phyloP scores from a whole-genome alignment of 1,140 invertebrate species.

The Micrasema minimum region DNA sequence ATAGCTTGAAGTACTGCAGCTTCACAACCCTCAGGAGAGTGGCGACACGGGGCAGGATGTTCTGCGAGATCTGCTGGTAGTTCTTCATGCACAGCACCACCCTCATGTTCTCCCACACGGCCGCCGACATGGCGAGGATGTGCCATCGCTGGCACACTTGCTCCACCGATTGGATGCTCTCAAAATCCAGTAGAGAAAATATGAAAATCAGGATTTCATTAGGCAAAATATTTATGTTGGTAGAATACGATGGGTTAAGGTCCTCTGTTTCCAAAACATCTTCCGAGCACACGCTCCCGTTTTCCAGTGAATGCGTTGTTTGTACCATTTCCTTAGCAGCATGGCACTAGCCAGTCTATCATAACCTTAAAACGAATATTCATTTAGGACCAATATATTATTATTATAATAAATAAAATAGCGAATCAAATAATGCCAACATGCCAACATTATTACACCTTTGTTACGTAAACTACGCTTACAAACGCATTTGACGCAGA shows the following conservation, averaged over 20 bases:
- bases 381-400: too few species aligned
- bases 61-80: slow-evolving; percentile 64
- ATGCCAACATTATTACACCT: too few species aligned
- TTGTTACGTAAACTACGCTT: too few species aligned
- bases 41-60: slow-evolving; percentile 65
- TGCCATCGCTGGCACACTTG: slow-evolving; percentile 66
- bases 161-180: slow-evolving; percentile 62
- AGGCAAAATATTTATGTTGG: slow-evolving; percentile 64
- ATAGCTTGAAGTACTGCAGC: slow-evolving; percentile 67
- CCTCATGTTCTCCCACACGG: slow-evolving; percentile 65
- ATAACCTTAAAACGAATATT: slow-evolving; percentile 24
- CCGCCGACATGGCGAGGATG: slow-evolving; percentile 62
- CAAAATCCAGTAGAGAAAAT: slow-evolving; percentile 66
- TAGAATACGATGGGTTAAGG: background rate
- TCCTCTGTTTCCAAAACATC: background rate
- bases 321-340: slow-evolving; percentile 6
- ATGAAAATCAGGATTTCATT: slow-evolving; percentile 67
- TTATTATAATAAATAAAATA: too few species aligned
- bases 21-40: slow-evolving; percentile 66
- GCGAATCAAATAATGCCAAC: too few species aligned
- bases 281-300: background rate
- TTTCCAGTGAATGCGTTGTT: slow-evolving; percentile 28
- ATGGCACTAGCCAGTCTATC: slow-evolving; percentile 12
- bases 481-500: too few species aligned
- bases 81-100: slow-evolving; percentile 67